Conservation (phyloP, 2,888 invertebrate species). For the Amorpha juglandis region DNA sequence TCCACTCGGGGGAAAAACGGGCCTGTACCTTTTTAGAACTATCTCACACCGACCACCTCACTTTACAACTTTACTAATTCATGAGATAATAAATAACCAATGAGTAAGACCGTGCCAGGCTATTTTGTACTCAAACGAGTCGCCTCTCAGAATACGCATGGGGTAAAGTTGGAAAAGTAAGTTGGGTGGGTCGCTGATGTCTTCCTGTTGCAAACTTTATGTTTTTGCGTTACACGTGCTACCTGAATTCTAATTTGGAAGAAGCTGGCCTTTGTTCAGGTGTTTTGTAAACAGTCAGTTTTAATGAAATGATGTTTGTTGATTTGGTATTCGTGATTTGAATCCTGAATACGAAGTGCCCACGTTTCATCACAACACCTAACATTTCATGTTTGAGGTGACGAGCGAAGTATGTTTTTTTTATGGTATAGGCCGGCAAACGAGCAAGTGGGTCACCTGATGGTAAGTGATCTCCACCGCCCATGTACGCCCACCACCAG, state of each 20-base stretch:
- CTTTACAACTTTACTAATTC: constrained; percentile 62
- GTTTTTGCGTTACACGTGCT: constrained; percentile 19
- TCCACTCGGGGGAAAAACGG: constrained; percentile 45
- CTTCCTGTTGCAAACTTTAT: constrained; percentile 23
- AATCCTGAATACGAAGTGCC: no score
- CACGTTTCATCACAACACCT: not conserved
- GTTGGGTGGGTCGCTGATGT: constrained; percentile 14
- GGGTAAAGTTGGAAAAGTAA: constrained; percentile 11
- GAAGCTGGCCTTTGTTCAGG: not conserved
- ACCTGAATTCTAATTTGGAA: constrained; percentile 9
- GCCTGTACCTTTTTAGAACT: constrained; percentile 46
- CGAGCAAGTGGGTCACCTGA: no score
- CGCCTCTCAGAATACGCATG: constrained; percentile 5
- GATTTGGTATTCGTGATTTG: no score
- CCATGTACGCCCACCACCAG: no score
- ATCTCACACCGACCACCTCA: constrained; percentile 43
- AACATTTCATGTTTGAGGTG: no score
- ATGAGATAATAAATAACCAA: constrained; percentile 55
- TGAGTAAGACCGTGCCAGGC: constrained; percentile 28
- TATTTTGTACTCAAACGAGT: constrained; percentile 21
- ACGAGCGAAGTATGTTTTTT: no score
- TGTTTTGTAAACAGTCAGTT: not conserved
- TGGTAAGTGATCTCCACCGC: no score
- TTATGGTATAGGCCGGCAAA: no score
- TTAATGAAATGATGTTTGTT: not conserved